These are phyloP conservation scores for Eupithecia subumbrata DNA, from an alignment of 2,888 invertebrate species.

Conservation along the genomic window DNA sequence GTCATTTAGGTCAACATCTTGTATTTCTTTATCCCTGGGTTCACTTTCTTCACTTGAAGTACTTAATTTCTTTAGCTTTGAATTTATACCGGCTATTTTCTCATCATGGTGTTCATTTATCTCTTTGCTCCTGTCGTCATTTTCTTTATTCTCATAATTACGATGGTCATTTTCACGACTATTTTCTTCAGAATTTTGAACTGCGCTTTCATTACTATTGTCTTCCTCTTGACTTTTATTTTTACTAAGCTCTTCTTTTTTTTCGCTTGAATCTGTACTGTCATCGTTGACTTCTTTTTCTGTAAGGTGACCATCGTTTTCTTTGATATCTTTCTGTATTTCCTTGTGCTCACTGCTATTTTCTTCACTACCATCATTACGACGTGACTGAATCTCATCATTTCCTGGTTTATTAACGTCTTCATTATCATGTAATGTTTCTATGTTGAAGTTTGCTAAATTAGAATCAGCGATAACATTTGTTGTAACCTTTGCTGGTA, in stretches of 20 bases:
- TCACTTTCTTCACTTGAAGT: conserved; percentile 36
- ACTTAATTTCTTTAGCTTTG: conserved; percentile 28
- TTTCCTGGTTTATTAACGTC: conserved; percentile 23
- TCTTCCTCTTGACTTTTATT: conserved; percentile 14
- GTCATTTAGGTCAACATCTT: conserved; percentile 63
- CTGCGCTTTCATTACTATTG: conserved; percentile 25
- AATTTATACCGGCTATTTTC: conserved; percentile 26
- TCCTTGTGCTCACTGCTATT: conserved; percentile 6
- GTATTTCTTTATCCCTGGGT: conserved; percentile 40
- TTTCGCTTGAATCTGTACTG: conserved; percentile 18
- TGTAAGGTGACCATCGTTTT: not conserved
- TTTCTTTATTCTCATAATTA: conserved; percentile 17
- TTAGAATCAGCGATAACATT: conserved; percentile 57
- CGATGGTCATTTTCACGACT: conserved; percentile 25
- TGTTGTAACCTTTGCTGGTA: conserved; percentile 50
- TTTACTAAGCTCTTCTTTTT: conserved; percentile 19
- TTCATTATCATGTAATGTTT: conserved; percentile 61
- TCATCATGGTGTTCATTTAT: conserved; percentile 14
- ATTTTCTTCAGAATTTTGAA: conserved; percentile 26
- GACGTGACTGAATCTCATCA: conserved; percentile 11
- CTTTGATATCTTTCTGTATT: conserved; percentile 9
- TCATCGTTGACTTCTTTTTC: conserved; percentile 4
- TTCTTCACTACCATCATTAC: conserved; percentile 5
- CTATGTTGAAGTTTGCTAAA: conserved; percentile 71
- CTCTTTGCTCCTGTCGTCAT: conserved; percentile 18